A percentile compares a stretch with the other conserved stretches of the same genome.
These are phyloP conservation scores for Hipposideros larvatus DNA, from an alignment of 2,797 vertebrate species.

Conservation along the genomic window DNA sequence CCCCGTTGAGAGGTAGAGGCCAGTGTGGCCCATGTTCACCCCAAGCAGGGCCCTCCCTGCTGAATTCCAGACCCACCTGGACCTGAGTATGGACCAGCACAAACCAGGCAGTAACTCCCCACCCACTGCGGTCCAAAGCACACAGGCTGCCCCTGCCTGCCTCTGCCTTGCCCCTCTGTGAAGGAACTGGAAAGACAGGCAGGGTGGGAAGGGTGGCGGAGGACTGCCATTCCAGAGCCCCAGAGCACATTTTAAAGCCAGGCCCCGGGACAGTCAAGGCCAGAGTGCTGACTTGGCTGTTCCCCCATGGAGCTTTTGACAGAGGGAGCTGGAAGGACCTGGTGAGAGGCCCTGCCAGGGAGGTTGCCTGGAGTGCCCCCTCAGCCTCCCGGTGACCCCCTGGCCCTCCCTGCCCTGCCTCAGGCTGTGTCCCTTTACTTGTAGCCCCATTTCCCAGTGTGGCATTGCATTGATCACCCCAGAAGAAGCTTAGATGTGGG, in stretches of 20 bases:
- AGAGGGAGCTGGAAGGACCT: neutral
- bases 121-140: neutral
- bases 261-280: neutral
- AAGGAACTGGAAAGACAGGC: neutral
- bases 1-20: neutral
- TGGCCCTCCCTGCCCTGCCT: neutral
- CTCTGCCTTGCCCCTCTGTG: neutral
- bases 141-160: neutral
- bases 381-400: neutral
- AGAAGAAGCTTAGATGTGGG: neutral
- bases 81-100: neutral
- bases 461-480: neutral
- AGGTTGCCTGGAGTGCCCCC: neutral
- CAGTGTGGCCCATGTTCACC: neutral
- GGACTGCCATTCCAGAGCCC: neutral
- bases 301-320: neutral
- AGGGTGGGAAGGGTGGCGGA: neutral
- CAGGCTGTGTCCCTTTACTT: neutral
- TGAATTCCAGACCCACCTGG: slow-evolving; percentile 23
- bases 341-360: slow-evolving; percentile 34
- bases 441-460: neutral
- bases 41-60: no score
- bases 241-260: slow-evolving; percentile 23
- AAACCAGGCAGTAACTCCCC: neutral
- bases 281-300: slow-evolving; percentile 60